Evolutionary conservation across 1,140 invertebrate genomes (phyloP), one percentile per base, ranked within the genome.

Genomic region (Phymorhynchus buccinoides): DNA sequence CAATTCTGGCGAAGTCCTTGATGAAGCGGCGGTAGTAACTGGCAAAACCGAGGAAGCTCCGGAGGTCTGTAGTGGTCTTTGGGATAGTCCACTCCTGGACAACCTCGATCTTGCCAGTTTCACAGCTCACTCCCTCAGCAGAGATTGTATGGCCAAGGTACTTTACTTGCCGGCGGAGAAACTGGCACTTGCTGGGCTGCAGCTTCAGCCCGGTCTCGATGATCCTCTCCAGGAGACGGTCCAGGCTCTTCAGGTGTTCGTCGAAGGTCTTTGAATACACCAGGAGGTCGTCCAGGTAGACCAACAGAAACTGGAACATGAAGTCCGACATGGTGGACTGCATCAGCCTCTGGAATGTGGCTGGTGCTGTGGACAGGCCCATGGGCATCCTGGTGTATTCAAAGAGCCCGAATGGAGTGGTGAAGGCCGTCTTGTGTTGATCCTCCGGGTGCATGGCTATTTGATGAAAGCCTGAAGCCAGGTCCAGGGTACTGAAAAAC

Each of bases 381-480:
- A 78, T 39, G 2, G 75, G 75, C 16, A 39, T 78, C 32, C 75
- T 35, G 75, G 75, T 78, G 16, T 78, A 78, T 42, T 78, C 75
- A 41, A 39, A 78, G 35, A n/a, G n/a, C n/a, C n/a, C n/a, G n/a
- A n/a, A n/a, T n/a, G n/a, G n/a, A n/a, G n/a, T n/a, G n/a, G n/a
- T n/a, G n/a, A n/a, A n/a, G n/a, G n/a, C n/a, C n/a, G n/a, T n/a
- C n/a, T n/a, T n/a, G n/a, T n/a, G n/a, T 41, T 6, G 35, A 35
- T 78, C 82, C 2, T 32, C 30, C 9, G 56, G 52, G 12, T 84
- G n/a, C 68, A 84, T 44, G 1, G 35, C 62, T 14, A 84, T 75
- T 37, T 84, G 82, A 41, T 44, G 66, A 30, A 41, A 84, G 30
- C 82, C 90, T 7, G 14, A 86, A 41, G 41, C 52, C 32, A 88